Conservation (phyloP, 1,140 invertebrate species). For the Apis cerana region DNA sequence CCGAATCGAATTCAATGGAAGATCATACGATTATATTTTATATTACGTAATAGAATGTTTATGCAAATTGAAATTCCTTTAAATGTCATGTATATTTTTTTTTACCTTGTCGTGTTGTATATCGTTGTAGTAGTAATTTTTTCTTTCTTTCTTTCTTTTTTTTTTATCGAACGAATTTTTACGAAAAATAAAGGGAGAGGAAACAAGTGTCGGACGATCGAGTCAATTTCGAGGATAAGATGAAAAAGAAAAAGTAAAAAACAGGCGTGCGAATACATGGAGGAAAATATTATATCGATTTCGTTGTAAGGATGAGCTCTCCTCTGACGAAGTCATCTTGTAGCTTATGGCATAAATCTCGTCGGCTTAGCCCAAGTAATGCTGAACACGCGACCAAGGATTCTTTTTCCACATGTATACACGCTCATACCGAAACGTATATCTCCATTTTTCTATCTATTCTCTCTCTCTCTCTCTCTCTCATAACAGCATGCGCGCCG, state of each 20-base stretch:
- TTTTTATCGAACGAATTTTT: not conserved
- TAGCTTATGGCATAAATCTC: constrained; percentile 35
- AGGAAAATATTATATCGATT: not conserved
- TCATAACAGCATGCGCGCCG: not conserved
- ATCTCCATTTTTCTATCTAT: constrained; percentile 25
- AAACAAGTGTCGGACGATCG: not conserved
- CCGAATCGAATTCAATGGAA: not conserved
- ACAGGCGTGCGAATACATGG: not conserved
- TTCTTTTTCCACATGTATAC: constrained; percentile 29
- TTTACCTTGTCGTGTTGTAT: too few relatives aligned
- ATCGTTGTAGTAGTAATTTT: too few relatives aligned
- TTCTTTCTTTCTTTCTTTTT: too few relatives aligned
- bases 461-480: not conserved
- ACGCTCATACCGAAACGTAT: constrained; percentile 9
- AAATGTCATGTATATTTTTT: too few relatives aligned
- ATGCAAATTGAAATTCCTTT: too few relatives aligned
- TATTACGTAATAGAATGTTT: too few relatives aligned
- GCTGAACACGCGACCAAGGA: constrained; percentile 27
- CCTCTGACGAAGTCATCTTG: constrained; percentile 9
- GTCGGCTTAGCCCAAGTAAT: constrained; percentile 24
- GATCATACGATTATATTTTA: not conserved
- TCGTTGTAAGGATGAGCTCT: not conserved
- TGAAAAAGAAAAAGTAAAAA: not conserved
- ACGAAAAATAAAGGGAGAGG: not conserved
- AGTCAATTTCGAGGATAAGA: not conserved